A percentile compares a stretch with the other conserved stretches of the same genome.
Evolutionary conservation across 2,888 invertebrate genomes (phyloP).

Genomic region (Andrena praecox): DNA sequence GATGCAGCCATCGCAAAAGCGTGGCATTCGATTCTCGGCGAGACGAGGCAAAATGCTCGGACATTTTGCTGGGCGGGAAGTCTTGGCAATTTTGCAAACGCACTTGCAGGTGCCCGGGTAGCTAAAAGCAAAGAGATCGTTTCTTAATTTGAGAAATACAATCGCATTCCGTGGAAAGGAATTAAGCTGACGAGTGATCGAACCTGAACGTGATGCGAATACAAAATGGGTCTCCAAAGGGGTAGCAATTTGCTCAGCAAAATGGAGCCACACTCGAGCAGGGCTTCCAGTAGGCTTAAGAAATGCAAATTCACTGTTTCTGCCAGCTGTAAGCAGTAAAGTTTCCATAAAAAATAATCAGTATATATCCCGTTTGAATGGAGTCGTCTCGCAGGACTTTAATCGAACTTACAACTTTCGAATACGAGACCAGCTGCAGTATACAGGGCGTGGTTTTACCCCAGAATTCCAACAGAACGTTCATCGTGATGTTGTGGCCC

Average conservation of each 20-base stretch:
- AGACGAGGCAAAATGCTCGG: conserved; percentile 85
- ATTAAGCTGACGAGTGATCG: background rate
- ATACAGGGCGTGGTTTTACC: conserved; percentile 98
- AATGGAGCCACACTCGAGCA: conserved; percentile 97
- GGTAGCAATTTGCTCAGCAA: conserved; percentile 96
- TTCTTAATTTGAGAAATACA: conserved; percentile 13
- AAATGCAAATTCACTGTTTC: conserved; percentile 99
- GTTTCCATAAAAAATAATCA: background rate
- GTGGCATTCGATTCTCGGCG: conserved; percentile 86
- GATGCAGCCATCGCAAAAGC: conserved; percentile 93
- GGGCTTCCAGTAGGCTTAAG: conserved; percentile 96
- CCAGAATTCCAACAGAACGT: conserved; percentile 98
- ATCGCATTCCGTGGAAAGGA: background rate
- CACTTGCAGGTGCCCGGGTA: conserved; percentile 95
- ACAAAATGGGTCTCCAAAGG: conserved; percentile 97
- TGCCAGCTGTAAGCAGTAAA: conserved; percentile 89
- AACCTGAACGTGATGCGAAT: conserved; percentile 94
- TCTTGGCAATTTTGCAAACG: conserved; percentile 95
- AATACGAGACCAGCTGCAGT: conserved; percentile 95
- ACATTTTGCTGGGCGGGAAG: conserved; percentile 88
- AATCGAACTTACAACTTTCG: conserved; percentile 91
- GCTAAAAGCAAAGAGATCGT: conserved; percentile 85
- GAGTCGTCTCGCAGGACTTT: background rate
- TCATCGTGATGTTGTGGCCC: conserved; percentile 90
- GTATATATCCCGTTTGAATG: too few relatives aligned